Evolutionary conservation across 2,113 vertebrate species (phyloP), one percentile per base, ranked within the genome.

Genomic region (Sylvilagus bachmani): DNA sequence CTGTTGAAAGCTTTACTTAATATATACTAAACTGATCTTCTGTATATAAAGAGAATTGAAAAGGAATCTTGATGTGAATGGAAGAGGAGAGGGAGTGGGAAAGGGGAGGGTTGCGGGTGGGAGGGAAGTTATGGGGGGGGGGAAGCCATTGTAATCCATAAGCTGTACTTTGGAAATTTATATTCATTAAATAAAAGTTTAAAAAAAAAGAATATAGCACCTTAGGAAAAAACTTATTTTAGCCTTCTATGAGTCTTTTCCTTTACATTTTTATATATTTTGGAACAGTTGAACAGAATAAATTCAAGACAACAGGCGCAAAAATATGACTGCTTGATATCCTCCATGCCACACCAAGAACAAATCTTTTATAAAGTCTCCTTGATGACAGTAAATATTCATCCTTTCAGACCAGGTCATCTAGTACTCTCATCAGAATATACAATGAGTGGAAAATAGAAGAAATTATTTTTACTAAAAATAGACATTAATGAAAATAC

Each of bases 391-490:
- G 13, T 51, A 38, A 24, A 79, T 25, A 19, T 94, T 92, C 88
- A 22, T 80, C 79, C 16, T 49, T 75, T 92, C 38, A 75, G 13
- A 86, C 5, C 75, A 77, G 24, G 12, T 55, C 25, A 82, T 66
- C 77, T 71, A 44, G 17, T 91, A 1, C 31, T 93, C 38, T 94
- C 2, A 69, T 12, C 21, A n/a, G 19, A 82, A 94, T 14, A 74
- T 6, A 58, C 70, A 17, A 74, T 73, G n/a, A 67, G 21, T 44
- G 49, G 89, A 62, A 6, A 92, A 75, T 2, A 0, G 84, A 29
- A 78, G 33, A 84, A 71, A 64, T 84, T 71, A 36, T 66, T 94
- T 70, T 87, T 25, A 90, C 25, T 80, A 67, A 73, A 91, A 91
- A 82, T 69, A 75, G 81, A 66, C 3, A 83, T 2, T n/a, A 6